A percentile compares a stretch with the other conserved stretches of the same genome.
These are phyloP conservation scores for Parauchenoglanis ngamensis DNA, from an alignment of 2,797 vertebrate genomes.

Conservation along the genomic window DNA sequence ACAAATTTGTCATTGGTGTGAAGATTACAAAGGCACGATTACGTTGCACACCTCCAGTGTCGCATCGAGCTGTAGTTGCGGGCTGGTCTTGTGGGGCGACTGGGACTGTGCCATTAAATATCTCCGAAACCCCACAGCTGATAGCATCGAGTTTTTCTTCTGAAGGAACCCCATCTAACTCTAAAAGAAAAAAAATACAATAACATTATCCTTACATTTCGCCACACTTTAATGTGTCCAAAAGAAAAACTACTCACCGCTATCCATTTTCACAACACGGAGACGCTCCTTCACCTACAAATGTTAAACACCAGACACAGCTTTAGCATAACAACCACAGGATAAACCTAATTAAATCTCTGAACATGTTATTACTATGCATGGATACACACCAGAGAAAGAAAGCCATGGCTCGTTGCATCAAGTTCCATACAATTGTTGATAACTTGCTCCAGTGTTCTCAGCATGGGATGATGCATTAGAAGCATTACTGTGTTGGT, in stretches of 20 bases:
- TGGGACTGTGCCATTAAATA: not conserved
- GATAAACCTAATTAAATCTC: not conserved
- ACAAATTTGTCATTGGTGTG: no score
- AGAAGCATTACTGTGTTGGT: slow-evolving; percentile 85
- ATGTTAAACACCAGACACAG: not conserved
- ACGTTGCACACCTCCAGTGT: slow-evolving; percentile 11
- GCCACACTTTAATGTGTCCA: not conserved
- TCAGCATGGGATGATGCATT: slow-evolving; percentile 84
- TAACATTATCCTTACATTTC: not conserved
- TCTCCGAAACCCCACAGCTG: slow-evolving; percentile 25
- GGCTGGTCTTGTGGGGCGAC: slow-evolving; percentile 1
- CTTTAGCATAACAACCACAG: not conserved
- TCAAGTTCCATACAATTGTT: slow-evolving; percentile 86
- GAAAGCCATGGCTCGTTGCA: slow-evolving; percentile 73
- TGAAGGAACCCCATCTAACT: slow-evolving; percentile 32
- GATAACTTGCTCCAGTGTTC: slow-evolving; percentile 86
- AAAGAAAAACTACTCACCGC: slow-evolving; percentile 50
- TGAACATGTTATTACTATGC: not conserved
- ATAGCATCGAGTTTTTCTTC: slow-evolving; percentile 26
- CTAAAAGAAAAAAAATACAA: slow-evolving; percentile 4
- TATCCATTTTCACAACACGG: slow-evolving; percentile 48
- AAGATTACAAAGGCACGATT: not conserved
- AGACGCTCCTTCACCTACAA: slow-evolving; percentile 53
- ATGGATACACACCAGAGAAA: slow-evolving; percentile 69
- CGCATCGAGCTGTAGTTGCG: not conserved